Percentiles rank a stretch among this genome's conserved stretches.
phyloP scores from a whole-genome alignment of 2,113 vertebrate species.

The Merops nubicus region DNA sequence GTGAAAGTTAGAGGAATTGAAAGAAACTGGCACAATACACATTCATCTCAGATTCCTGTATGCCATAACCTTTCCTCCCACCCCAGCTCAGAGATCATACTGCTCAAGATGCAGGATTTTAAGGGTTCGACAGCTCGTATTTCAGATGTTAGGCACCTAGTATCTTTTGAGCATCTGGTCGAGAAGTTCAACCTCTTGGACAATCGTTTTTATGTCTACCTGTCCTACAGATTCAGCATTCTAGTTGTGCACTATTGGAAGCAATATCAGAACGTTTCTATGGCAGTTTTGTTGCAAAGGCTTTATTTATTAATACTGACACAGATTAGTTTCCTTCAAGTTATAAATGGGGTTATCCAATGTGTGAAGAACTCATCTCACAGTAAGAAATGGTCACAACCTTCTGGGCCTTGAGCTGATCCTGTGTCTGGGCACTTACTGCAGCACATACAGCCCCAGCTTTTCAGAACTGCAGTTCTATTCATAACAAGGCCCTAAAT shows the following conservation, averaged over 20 bases:
- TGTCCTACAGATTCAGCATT: conserved; percentile 20
- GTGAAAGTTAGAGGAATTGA: not conserved
- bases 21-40: not conserved
- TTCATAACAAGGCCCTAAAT: not conserved
- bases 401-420: not conserved
- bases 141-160: conserved; percentile 52
- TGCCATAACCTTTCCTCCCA: conserved; percentile 21
- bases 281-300: not conserved
- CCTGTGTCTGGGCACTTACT: not conserved
- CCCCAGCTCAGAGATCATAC: not conserved
- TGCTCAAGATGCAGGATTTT: conserved; percentile 53
- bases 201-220: conserved; percentile 49
- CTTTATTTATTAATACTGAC: not conserved
- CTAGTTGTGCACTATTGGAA: not conserved
- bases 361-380: not conserved
- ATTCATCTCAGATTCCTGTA: conserved; percentile 12
- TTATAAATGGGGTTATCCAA: not conserved
- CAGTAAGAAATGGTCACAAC: not conserved
- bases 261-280: not conserved
- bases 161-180: conserved; percentile 44
- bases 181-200: conserved; percentile 48
- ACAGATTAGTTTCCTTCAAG: not conserved
- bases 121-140: conserved; percentile 45
- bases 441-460: not conserved
- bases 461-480: not conserved